Conservation (phyloP, 2,888 invertebrate species). For the Drosophila mimica region DNA sequence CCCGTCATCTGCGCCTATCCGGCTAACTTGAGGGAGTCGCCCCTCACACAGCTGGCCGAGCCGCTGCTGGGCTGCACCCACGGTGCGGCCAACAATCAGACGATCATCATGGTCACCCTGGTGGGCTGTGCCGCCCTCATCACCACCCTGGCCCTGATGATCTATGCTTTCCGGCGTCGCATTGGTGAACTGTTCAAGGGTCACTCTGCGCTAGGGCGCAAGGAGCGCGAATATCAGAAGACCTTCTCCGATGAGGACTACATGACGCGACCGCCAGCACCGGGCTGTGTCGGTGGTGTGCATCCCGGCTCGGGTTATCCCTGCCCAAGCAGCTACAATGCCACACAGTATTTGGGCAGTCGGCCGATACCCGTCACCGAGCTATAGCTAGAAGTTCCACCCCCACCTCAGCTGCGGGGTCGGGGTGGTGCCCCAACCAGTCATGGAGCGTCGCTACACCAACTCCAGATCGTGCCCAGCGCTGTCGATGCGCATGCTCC, state of each 20-base stretch:
- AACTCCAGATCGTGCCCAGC: constrained; percentile 82
- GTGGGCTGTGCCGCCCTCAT: constrained; percentile 90
- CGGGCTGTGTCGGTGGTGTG: constrained; percentile 81
- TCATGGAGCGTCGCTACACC: constrained; percentile 75
- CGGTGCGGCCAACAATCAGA: constrained; percentile 91
- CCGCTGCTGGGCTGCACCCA: constrained; percentile 93
- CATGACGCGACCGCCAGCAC: constrained; percentile 85
- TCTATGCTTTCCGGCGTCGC: constrained; percentile 92
- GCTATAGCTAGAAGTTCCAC: constrained; percentile 96
- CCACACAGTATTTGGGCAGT: constrained; percentile 85
- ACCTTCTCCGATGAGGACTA: constrained; percentile 95
- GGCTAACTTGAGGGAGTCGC: constrained; percentile 89
- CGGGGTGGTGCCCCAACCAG: constrained; percentile 83
- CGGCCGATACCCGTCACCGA: constrained; percentile 95
- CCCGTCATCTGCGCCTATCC: constrained; percentile 90
- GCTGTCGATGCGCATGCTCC: constrained; percentile 77
- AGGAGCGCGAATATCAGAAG: constrained; percentile 95
- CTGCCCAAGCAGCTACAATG: constrained; percentile 74
- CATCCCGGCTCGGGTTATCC: constrained; percentile 77
- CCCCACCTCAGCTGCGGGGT: constrained; percentile 91
- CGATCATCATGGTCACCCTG: constrained; percentile 91
- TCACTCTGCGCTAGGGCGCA: constrained; percentile 86
- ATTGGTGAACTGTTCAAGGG: constrained; percentile 93
- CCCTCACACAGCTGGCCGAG: constrained; percentile 89
- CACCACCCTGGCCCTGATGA: constrained; percentile 89